A percentile compares a stretch with the other conserved stretches of the same genome.
phyloP scores from a whole-genome alignment of 2,888 invertebrate genomes.

The Drosophila emarginata region DNA sequence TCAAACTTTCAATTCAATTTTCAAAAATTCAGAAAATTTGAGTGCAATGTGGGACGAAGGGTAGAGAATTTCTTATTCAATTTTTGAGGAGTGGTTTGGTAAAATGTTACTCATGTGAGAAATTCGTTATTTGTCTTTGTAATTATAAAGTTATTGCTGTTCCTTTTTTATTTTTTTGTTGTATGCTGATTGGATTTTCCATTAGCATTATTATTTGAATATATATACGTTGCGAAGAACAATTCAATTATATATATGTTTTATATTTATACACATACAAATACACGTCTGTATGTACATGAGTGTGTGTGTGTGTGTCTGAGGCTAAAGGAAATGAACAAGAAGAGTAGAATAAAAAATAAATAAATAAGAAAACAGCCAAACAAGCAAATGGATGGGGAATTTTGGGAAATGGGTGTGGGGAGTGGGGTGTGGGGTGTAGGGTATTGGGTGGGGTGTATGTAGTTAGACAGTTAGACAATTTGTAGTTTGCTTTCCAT shows the following conservation, averaged over 20 bases:
- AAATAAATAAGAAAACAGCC: background rate
- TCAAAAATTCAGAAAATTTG: background rate
- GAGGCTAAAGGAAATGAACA: background rate
- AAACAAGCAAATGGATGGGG: background rate
- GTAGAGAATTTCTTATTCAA: background rate
- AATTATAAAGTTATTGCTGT: background rate
- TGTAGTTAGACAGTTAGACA: background rate
- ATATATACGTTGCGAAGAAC: slow-evolving; percentile 1
- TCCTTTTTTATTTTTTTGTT: background rate
- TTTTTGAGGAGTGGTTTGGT: background rate
- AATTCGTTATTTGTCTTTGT: background rate
- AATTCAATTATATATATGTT: slow-evolving; percentile 25
- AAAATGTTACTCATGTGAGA: slow-evolving; percentile 2
- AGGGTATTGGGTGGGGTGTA: background rate
- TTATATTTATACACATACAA: background rate
- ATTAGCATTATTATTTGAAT: slow-evolving; percentile 30
- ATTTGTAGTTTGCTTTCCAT: slow-evolving; percentile 1
- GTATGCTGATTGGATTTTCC: slow-evolving; percentile 35
- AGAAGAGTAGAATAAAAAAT: background rate
- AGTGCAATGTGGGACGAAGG: too few relatives aligned
- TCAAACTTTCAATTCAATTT: slow-evolving; percentile 1
- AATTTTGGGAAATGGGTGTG: too few relatives aligned
- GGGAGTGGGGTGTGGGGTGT: background rate
- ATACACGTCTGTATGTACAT: background rate
- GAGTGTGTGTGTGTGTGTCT: background rate